Evolutionary conservation across 2,888 invertebrate species (phyloP).

Genomic region (Dromius quadrimaculatus): DNA sequence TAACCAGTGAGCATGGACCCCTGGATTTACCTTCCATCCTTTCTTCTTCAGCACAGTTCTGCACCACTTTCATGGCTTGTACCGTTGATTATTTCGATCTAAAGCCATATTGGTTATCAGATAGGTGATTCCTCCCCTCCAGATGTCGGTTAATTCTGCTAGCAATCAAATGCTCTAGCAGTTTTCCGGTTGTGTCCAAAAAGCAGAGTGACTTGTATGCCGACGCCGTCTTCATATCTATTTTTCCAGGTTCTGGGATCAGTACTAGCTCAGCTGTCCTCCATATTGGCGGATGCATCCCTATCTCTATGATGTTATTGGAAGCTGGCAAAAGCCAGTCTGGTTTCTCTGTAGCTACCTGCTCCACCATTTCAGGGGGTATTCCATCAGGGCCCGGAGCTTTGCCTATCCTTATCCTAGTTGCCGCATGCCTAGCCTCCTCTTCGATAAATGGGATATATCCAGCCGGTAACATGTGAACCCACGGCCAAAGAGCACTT

Average conservation of each 20-base stretch:
- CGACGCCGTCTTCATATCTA: not conserved
- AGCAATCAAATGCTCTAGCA: not conserved
- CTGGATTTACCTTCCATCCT: not conserved
- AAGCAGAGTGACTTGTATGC: not conserved
- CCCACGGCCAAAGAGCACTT: not conserved
- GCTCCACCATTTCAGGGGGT: not conserved
- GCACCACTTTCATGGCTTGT: not conserved
- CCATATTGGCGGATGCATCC: no score
- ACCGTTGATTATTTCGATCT: not conserved
- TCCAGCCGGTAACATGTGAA: not conserved
- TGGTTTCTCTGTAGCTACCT: not conserved
- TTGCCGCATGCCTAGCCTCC: not conserved
- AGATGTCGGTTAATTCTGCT: not conserved
- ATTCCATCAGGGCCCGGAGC: not conserved
- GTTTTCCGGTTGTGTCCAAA: not conserved
- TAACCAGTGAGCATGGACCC: not conserved
- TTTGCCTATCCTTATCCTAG: not conserved
- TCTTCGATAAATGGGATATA: no score
- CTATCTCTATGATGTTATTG: no score
- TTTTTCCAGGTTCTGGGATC: not conserved
- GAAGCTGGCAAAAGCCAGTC: no score
- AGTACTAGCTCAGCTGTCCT: no score
- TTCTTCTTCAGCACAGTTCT: not conserved
- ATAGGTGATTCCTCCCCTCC: not conserved
- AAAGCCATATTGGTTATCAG: no score